Percentiles rank a stretch among this genome's conserved stretches.
Conservation (phyloP, 2,888 invertebrate species). For the Patella depressa region DNA sequence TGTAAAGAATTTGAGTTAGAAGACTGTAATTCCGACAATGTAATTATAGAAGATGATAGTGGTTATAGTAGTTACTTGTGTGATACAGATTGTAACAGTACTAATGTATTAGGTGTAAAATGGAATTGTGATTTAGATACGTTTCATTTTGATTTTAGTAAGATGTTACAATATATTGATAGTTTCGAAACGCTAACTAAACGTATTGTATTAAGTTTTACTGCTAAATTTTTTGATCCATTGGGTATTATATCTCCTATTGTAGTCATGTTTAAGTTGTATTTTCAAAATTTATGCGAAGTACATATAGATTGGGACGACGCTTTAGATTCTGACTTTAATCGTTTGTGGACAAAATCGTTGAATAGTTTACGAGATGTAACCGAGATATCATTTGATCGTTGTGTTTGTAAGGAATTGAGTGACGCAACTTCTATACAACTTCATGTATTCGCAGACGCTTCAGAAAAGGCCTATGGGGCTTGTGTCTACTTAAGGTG, state of each 20-base stretch:
- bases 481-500: not conserved
- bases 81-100: not conserved
- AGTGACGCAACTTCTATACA: not conserved
- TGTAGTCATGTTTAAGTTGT: not conserved
- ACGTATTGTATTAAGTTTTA: not conserved
- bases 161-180: not conserved
- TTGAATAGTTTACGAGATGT: not conserved
- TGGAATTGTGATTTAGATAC: not conserved
- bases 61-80: not conserved
- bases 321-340: not conserved
- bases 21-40: not conserved
- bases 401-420: not conserved
- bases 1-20: not conserved
- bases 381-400: not conserved
- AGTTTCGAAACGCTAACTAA: not conserved
- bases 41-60: not conserved
- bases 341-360: not conserved
- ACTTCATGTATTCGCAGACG: not conserved
- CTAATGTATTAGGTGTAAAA: not conserved
- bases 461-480: not conserved
- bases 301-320: not conserved
- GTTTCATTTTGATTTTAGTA: constrained; percentile 1
- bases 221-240: not conserved
- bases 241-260: not conserved
- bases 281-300: not conserved